Conservation (phyloP, 2,888 invertebrate species). For the Andrena marginata region DNA sequence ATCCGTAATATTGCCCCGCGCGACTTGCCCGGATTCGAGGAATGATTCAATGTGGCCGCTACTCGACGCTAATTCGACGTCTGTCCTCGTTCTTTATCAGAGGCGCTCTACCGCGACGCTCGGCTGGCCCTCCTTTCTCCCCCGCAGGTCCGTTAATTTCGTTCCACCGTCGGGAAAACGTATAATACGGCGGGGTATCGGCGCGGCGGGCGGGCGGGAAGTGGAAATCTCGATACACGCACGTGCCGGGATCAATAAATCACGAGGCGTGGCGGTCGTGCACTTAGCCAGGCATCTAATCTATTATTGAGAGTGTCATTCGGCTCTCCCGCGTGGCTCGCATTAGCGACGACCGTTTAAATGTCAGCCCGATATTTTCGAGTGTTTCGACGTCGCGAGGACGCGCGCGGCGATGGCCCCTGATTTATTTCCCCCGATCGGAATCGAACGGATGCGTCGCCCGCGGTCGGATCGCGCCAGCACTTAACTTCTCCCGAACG, state of each 20-base stretch:
- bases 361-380: conserved; percentile 72
- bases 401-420: conserved; percentile 53
- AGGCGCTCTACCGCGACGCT: conserved; percentile 32
- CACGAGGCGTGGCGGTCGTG: conserved; percentile 74
- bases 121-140: neutral
- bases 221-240: conserved; percentile 78
- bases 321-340: conserved; percentile 67
- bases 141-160: conserved; percentile 48
- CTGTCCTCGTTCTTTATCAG: conserved; percentile 43
- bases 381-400: conserved; percentile 56
- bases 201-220: conserved; percentile 60
- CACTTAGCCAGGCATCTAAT: conserved; percentile 83
- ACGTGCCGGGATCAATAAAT: conserved; percentile 81
- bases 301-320: conserved; percentile 83
- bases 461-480: conserved; percentile 1
- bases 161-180: conserved; percentile 41
- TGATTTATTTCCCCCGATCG: conserved; percentile 72
- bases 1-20: conserved; percentile 13
- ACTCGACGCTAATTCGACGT: conserved; percentile 56
- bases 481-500: conserved; percentile 41
- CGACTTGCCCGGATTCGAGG: neutral
- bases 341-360: conserved; percentile 77
- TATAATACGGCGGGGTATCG: conserved; percentile 47
- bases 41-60: conserved; percentile 25
- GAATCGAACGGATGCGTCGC: conserved; percentile 68